These are phyloP conservation scores for Polia nebulosa DNA, from an alignment of 2,888 invertebrate genomes.

Conservation along the genomic window DNA sequence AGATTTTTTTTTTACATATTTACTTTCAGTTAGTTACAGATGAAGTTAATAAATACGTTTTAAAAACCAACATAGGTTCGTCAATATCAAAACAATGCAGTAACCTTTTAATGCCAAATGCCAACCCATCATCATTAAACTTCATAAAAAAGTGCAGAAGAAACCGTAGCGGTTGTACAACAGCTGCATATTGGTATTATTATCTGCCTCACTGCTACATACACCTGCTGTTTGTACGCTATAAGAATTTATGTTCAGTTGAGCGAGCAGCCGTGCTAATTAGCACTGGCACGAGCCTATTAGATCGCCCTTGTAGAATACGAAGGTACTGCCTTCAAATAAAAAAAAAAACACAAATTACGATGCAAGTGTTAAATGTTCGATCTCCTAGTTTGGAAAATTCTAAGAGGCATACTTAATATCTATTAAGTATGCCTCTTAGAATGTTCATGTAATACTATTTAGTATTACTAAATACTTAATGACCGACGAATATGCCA, in stretches of 20 bases:
- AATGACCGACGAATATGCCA: background rate
- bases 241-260: constrained; percentile 60
- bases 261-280: constrained; percentile 51
- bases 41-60: no score
- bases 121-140: constrained; percentile 29
- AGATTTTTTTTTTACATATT: no score
- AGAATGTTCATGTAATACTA: no score
- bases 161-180: constrained; percentile 69
- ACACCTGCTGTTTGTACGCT: constrained; percentile 72
- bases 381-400: constrained; percentile 51
- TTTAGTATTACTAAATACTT: no score
- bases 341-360: constrained; percentile 46
- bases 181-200: constrained; percentile 75
- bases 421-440: no score
- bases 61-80: constrained; percentile 1
- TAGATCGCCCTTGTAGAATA: constrained; percentile 70
- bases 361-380: constrained; percentile 52
- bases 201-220: constrained; percentile 41
- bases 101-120: constrained; percentile 40
- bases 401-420: constrained; percentile 44
- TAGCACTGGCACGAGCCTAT: constrained; percentile 64
- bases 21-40: no score
- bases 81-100: background rate
- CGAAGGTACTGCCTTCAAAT: constrained; percentile 39
- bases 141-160: constrained; percentile 58